Base-by-base conservation (phyloP, 2,888 invertebrate species). In the Chymomyza fuscimana region DNA sequence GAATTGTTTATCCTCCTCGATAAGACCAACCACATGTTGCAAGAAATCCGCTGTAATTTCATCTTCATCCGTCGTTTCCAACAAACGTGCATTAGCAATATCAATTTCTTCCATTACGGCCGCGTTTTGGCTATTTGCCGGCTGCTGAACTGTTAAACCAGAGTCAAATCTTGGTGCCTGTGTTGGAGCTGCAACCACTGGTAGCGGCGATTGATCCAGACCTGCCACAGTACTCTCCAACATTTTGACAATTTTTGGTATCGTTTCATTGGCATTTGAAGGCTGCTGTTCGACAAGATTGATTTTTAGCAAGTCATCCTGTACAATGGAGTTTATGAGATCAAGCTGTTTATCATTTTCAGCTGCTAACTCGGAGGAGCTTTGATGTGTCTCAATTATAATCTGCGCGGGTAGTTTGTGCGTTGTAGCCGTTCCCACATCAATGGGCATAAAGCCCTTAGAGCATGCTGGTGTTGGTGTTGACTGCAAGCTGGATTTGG, bases 1-100 rank as follows among this genome's bases (percentile, higher is more conserved):
- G 70, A 95, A 91, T 81, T 95, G 95, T 86, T 94, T 94, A 62
- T 95, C 95, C 69, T 95, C 95, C 51, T 91, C 88, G 10, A 95
- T 95, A 29, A 95, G 92, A 66, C 95, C 94, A 2, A 95, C 95
- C n/a, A 95, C 95, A 91, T 95, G 95, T 92, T 95, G 94, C 52
- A 95, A 90, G 76, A 95, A 93, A 90, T 95, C 95, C 78, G 95
- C 95, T 1, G 95, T 94, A 64, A 95, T 93, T 32, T 94, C 94
- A 89, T 95, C 83, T 56, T 80, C 93, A 76, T 94, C 94, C 81
- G 95, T 94, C n/a, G 94, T 93, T 36, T 89, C 89, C 61, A 92
- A 68, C 29, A 91, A 77, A 4, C 84, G 88, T 12, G 87, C 87
- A 74, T 81, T 88, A 61, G 79, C 74, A 22, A 91, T 89, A 69